Conservation (phyloP, 1,140 invertebrate genomes). For the Alviniconcha marisindica region DNA sequence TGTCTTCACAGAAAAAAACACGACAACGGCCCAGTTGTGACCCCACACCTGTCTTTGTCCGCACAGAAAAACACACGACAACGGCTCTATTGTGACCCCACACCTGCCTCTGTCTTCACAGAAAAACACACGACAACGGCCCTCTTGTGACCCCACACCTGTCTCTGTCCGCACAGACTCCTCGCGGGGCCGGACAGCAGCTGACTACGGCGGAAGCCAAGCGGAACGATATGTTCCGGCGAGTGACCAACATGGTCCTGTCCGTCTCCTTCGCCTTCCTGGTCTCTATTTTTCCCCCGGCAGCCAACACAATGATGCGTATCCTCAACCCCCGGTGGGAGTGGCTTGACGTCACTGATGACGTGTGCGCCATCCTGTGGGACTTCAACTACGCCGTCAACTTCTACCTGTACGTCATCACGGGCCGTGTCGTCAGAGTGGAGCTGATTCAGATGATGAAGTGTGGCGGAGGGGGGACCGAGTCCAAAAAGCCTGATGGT, state of each 20-base stretch:
- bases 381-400: slow-evolving; percentile 47
- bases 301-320: slow-evolving; percentile 28
- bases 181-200: too few relatives aligned
- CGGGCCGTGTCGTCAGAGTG: slow-evolving; percentile 28
- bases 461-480: neutral
- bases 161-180: too few relatives aligned
- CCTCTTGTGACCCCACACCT: too few relatives aligned
- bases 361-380: slow-evolving; percentile 39
- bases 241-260: slow-evolving; percentile 44
- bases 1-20: too few relatives aligned
- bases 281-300: slow-evolving; percentile 35
- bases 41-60: too few relatives aligned
- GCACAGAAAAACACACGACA: too few relatives aligned
- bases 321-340: slow-evolving; percentile 30
- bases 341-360: slow-evolving; percentile 28
- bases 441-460: slow-evolving; percentile 25
- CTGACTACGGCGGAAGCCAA: slow-evolving; percentile 35
- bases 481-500: too few relatives aligned
- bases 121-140: too few relatives aligned
- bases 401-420: slow-evolving; percentile 46
- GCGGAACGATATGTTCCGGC: slow-evolving; percentile 14
- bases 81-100: too few relatives aligned
- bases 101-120: too few relatives aligned
- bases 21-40: too few relatives aligned
- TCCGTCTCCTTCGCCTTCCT: slow-evolving; percentile 42